A percentile compares a stretch with the other conserved stretches of the same genome.
Evolutionary conservation across 2,797 vertebrate species (phyloP).

Genomic region (Etheostoma nigrum): DNA sequence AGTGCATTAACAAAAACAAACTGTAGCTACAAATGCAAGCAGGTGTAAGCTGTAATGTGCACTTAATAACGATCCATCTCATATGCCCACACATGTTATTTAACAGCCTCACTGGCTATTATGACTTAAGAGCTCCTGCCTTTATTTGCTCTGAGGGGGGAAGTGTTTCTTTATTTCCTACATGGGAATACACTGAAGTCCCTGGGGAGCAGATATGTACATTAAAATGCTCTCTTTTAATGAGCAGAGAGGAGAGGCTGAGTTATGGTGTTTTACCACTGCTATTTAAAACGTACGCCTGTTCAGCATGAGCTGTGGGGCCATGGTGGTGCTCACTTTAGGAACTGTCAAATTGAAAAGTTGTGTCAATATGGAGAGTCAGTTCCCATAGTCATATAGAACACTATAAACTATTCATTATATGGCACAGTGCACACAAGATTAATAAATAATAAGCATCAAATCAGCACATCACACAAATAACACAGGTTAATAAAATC

Average conservation of each 20-base stretch:
- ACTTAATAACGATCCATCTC: constrained; percentile 60
- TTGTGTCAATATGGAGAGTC: constrained; percentile 10
- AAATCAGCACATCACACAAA: neutral
- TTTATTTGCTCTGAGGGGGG: constrained; percentile 36
- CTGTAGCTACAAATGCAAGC: constrained; percentile 65
- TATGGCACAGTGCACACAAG: neutral
- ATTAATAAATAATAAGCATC: constrained; percentile 15
- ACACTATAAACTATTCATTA: constrained; percentile 19
- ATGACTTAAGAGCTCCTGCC: constrained; percentile 36
- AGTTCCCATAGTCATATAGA: neutral
- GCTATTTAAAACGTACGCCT: constrained; percentile 48
- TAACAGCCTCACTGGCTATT: constrained; percentile 42
- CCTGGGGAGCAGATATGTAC: constrained; percentile 28
- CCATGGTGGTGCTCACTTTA: constrained; percentile 7
- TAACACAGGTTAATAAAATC: neutral
- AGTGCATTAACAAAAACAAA: constrained; percentile 63
- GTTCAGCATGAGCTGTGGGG: constrained; percentile 31
- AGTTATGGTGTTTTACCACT: constrained; percentile 33
- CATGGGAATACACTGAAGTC: constrained; percentile 29
- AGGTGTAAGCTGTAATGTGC: constrained; percentile 60
- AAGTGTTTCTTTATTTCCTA: constrained; percentile 21
- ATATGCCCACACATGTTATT: constrained; percentile 48
- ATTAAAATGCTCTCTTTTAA: constrained; percentile 52
- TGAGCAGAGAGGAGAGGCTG: constrained; percentile 35
- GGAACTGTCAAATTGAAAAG: constrained; percentile 31